These are phyloP conservation scores for Plodia interpunctella DNA, from an alignment of 1,140 invertebrate genomes.

Conservation along the genomic window DNA sequence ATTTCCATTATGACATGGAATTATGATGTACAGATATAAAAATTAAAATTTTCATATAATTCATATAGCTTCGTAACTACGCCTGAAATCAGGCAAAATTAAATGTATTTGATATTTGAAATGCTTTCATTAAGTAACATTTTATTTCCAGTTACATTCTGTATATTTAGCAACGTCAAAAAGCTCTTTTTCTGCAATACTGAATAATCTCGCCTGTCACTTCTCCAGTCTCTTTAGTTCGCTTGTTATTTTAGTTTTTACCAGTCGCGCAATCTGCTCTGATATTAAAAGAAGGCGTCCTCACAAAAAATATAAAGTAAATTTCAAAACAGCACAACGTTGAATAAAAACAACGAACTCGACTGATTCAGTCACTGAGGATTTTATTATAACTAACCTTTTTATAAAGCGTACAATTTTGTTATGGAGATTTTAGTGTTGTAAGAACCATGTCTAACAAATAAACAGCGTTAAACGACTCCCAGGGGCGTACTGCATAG, in stretches of 20 bases:
- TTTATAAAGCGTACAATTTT: conserved; percentile 1
- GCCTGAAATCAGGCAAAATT: too few species aligned
- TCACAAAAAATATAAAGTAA: background rate
- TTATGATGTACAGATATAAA: too few species aligned
- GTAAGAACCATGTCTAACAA: conserved; percentile 28
- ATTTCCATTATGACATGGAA: too few species aligned
- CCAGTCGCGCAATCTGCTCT: background rate
- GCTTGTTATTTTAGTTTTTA: background rate
- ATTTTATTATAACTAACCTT: background rate
- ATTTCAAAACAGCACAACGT: background rate
- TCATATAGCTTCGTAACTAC: too few species aligned
- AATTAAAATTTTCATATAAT: too few species aligned
- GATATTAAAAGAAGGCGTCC: conserved; percentile 1
- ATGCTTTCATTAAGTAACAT: too few species aligned
- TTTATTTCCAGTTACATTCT: too few species aligned
- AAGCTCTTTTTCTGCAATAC: background rate
- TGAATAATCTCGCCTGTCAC: background rate
- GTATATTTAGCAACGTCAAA: too few species aligned
- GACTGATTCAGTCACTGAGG: background rate
- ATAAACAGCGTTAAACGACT: conserved; percentile 30
- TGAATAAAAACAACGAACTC: background rate
- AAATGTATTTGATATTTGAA: too few species aligned
- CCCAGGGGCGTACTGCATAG: conserved; percentile 33
- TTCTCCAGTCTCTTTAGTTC: background rate
- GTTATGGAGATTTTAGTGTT: background rate